Conservation (phyloP, 2,113 vertebrate species). For the Myodes glareolus region DNA sequence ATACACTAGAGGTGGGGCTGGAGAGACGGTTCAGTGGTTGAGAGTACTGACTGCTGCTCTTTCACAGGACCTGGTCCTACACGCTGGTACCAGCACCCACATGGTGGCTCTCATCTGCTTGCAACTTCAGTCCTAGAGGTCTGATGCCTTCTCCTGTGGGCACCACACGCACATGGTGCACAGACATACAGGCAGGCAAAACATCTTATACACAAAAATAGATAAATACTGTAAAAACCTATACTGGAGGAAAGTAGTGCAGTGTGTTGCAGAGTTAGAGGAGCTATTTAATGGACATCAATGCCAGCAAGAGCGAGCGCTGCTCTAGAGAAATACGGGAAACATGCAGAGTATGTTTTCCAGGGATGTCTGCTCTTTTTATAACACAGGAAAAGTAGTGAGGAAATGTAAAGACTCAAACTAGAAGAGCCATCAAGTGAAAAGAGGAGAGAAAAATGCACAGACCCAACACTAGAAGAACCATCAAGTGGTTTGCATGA, state of each 20-base stretch:
- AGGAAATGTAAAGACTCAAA: background rate
- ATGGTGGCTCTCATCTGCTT: background rate
- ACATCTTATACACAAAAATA: background rate
- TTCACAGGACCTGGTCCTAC: background rate
- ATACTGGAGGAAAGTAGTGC: background rate
- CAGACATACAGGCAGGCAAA: background rate
- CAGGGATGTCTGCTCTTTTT: background rate
- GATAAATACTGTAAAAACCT: background rate
- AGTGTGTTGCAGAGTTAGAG: background rate
- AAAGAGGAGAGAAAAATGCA: too few relatives aligned
- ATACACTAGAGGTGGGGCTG: background rate
- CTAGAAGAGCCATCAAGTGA: conserved; percentile 16
- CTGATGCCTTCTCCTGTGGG: background rate
- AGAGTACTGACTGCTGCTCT: background rate
- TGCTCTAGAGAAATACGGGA: conserved; percentile 1
- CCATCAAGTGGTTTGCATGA: background rate
- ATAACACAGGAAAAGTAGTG: background rate
- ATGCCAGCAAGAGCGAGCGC: background rate
- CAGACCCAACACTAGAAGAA: background rate
- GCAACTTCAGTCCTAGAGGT: background rate
- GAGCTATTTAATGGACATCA: background rate
- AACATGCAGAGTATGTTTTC: background rate
- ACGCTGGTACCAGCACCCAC: background rate
- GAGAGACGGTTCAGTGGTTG: background rate
- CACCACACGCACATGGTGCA: background rate